A percentile compares a stretch with the other conserved stretches of the same genome.
Evolutionary conservation across 2,888 invertebrate species (phyloP).

Genomic region (Ctena decussata): DNA sequence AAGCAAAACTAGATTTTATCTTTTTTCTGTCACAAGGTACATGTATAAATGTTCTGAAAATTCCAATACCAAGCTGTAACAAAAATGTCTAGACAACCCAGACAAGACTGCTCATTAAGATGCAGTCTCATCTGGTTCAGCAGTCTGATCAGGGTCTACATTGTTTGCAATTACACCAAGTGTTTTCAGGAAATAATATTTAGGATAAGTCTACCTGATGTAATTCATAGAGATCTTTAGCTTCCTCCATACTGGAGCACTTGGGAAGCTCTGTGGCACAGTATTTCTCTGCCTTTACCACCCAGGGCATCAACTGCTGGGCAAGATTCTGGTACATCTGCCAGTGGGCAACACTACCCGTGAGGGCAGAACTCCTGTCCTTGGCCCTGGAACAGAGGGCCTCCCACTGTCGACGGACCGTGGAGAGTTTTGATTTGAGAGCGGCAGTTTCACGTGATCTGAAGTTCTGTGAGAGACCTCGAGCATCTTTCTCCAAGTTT

Average conservation of each 20-base stretch:
- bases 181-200: too few species aligned
- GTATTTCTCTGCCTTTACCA: slow-evolving; percentile 95
- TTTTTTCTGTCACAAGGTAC: too few species aligned
- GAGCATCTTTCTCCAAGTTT: slow-evolving; percentile 92
- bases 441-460: slow-evolving; percentile 90
- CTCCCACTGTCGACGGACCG: slow-evolving; percentile 92
- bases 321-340: slow-evolving; percentile 93
- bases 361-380: slow-evolving; percentile 92
- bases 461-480: slow-evolving; percentile 89
- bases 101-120: too few species aligned
- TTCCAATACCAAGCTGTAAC: too few species aligned
- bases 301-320: slow-evolving; percentile 94
- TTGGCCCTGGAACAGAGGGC: slow-evolving; percentile 92
- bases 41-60: too few species aligned
- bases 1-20: too few species aligned
- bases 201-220: slow-evolving; percentile 88
- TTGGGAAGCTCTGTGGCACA: slow-evolving; percentile 91
- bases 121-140: too few species aligned
- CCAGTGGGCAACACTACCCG: slow-evolving; percentile 94
- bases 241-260: slow-evolving; percentile 93
- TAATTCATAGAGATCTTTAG: slow-evolving; percentile 88
- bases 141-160: too few species aligned
- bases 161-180: too few species aligned
- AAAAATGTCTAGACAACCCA: too few species aligned
- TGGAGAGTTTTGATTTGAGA: slow-evolving; percentile 92